These are phyloP conservation scores for Amyelois transitella DNA, from an alignment of 1,140 invertebrate genomes.

Conservation along the genomic window DNA sequence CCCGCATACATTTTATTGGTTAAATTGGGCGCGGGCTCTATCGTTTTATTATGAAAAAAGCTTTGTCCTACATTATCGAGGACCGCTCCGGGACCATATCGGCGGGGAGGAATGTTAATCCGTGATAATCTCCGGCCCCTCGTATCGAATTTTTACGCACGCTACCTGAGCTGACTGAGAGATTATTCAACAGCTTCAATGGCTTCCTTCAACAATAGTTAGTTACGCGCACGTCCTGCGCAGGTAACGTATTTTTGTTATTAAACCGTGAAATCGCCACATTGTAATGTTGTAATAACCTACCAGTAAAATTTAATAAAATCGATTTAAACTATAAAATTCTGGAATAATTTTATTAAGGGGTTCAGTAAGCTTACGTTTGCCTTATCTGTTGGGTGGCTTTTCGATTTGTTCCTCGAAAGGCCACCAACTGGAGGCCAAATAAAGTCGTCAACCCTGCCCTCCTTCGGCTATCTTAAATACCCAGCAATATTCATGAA, in stretches of 20 bases:
- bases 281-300: neutral
- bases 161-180: constrained; percentile 66
- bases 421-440: constrained; percentile 14
- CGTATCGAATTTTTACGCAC: constrained; percentile 60
- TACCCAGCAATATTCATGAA: constrained; percentile 18
- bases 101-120: constrained; percentile 60
- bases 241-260: constrained; percentile 26
- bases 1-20: constrained; percentile 63
- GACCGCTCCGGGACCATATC: constrained; percentile 28
- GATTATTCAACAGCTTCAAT: constrained; percentile 52
- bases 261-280: neutral
- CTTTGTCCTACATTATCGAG: constrained; percentile 36
- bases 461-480: constrained; percentile 44
- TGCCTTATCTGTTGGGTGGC: too few species aligned
- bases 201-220: constrained; percentile 50
- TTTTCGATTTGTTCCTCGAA: constrained; percentile 17
- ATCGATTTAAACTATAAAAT: neutral
- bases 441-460: constrained; percentile 34
- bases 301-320: neutral
- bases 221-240: constrained; percentile 23
- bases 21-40: constrained; percentile 42
- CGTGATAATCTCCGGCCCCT: constrained; percentile 50
- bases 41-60: constrained; percentile 36
- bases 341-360: too few species aligned
- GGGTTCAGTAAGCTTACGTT: too few species aligned